These are phyloP conservation scores for Callipepla squamata DNA, from an alignment of 2,113 vertebrate genomes.

Conservation along the genomic window DNA sequence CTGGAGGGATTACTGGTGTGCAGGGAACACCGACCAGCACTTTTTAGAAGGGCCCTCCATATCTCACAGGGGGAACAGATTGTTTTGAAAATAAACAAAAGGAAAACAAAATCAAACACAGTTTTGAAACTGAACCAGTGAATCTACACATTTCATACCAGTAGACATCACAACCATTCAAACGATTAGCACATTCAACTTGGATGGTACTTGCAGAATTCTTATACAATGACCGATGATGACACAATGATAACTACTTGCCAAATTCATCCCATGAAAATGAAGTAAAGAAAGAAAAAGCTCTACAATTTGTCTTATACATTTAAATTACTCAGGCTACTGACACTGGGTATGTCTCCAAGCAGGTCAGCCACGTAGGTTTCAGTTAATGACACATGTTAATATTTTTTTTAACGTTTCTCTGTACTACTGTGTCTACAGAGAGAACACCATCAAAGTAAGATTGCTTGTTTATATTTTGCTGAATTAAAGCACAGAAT, in stretches of 20 bases:
- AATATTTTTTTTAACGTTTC: background rate
- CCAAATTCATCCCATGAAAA: background rate
- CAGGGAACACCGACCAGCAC: background rate
- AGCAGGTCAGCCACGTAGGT: background rate
- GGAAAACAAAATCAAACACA: background rate
- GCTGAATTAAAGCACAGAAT: background rate
- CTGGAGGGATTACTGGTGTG: background rate
- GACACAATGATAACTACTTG: background rate
- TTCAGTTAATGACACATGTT: background rate
- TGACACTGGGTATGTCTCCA: background rate
- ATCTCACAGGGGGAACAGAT: background rate
- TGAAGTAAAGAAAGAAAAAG: background rate
- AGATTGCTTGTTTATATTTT: background rate
- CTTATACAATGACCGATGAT: background rate
- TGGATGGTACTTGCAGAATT: background rate
- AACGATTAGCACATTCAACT: background rate
- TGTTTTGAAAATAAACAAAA: background rate
- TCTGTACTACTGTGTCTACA: background rate
- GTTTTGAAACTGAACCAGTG: background rate
- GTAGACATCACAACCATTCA: background rate
- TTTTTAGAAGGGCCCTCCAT: fast-evolving
- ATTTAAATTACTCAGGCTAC: background rate
- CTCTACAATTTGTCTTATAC: background rate
- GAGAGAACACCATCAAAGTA: background rate
- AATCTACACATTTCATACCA: background rate